Percentiles rank a stretch among this genome's conserved stretches.
Evolutionary conservation across 2,888 invertebrate genomes (phyloP).

Genomic region (Eulithis testata): DNA sequence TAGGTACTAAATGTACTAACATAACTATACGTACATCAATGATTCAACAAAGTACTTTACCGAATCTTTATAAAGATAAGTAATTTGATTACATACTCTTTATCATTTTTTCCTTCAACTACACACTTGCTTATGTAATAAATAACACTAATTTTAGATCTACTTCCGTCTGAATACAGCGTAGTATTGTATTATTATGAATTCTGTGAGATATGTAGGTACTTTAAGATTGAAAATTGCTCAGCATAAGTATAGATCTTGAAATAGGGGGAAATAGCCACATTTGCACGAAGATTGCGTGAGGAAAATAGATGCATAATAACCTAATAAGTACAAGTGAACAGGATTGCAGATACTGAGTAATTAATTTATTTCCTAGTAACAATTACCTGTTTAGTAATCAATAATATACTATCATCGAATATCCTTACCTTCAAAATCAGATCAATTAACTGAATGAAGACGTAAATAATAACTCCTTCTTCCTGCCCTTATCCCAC

Average conservation of each 20-base stretch:
- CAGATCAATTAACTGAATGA: too few relatives aligned
- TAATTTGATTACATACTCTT: too few relatives aligned
- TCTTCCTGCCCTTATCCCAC: too few relatives aligned
- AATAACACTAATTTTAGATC: too few relatives aligned
- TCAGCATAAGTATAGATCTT: conserved; percentile 1
- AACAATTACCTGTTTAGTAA: not conserved
- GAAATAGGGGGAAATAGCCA: conserved; percentile 8
- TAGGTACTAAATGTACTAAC: too few relatives aligned
- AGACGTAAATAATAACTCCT: too few relatives aligned
- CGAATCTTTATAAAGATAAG: too few relatives aligned
- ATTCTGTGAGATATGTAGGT: not conserved
- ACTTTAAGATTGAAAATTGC: conserved; percentile 3
- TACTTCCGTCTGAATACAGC: not conserved
- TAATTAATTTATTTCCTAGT: conserved; percentile 8
- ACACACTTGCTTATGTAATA: too few relatives aligned
- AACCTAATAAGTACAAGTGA: not conserved
- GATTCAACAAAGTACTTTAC: too few relatives aligned
- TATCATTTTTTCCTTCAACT: too few relatives aligned
- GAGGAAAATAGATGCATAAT: conserved; percentile 13
- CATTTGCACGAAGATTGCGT: conserved; percentile 12
- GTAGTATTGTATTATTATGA: not conserved
- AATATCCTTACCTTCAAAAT: too few relatives aligned
- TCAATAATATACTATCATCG: not conserved
- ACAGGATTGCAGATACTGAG: conserved; percentile 1
- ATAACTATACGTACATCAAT: too few relatives aligned